Evolutionary conservation across 2,888 invertebrate species (phyloP), one percentile per base, ranked within the genome.

Genomic region (Lasioglossum lativentre): DNA sequence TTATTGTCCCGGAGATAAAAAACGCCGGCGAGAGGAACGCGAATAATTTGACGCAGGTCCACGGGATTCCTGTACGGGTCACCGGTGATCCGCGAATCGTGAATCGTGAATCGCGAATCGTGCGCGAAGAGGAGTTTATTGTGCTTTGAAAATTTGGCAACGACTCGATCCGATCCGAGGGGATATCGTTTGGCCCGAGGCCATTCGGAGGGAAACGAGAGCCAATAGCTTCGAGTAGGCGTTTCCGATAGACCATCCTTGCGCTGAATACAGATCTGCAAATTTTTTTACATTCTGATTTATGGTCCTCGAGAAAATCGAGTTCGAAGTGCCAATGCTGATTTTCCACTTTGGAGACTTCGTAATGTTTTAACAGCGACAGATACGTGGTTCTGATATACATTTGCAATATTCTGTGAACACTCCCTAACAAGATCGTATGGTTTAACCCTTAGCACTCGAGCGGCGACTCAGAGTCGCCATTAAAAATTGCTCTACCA

Each of bases 141-240:
- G 68, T n/a, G 30, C n/a, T 19, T 27, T 34, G 63, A 40, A 63
- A 80, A 80, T 72, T 80, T 83, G 75, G 72, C 80, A 83, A 73
- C 66, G 56, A 68, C n/a, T 72, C 74, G 68, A 38, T 1, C 34
- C 34, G 79, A 79, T 82, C 47, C 40, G 59, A 34, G 38, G 52
- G n/a, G 52, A 63, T 30, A 80, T 80, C 83, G 83, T 73, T 80
- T 83, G 83, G 80, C 72, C 76, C 12, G 76, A 40, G 38, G 80
- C 80, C 83, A 83, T 80, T 72, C 27, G 27, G 2, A 23, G 23
- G 72, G 52, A 56, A 83, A 83, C 52, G 80, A 66, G 72, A 27
- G 38, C 68, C 66, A 83, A 63, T 63, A 16, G 63, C 30, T 63
- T 30, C 63, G 63, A 63, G 27, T 63, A 63, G 30, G 63, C 63